These are phyloP conservation scores for Hyperoplus lanceolatus DNA, from an alignment of 2,797 vertebrate species.

Conservation along the genomic window DNA sequence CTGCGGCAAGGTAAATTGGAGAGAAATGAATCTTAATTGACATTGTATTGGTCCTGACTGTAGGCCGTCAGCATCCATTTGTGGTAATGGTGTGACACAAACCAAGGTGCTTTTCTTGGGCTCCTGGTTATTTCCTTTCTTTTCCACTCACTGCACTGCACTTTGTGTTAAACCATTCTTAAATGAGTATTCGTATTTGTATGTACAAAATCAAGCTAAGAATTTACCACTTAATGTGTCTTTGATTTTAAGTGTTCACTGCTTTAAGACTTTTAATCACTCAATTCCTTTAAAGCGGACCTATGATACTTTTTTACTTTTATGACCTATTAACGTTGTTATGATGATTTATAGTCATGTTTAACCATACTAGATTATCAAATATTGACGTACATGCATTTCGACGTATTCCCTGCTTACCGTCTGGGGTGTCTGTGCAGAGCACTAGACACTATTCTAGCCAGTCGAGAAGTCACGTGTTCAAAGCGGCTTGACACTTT, in stretches of 20 bases:
- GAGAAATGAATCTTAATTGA: conserved; percentile 81
- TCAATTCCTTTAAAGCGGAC: neutral
- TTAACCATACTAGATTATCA: too few species aligned
- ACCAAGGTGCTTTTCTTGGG: conserved; percentile 60
- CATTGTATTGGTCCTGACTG: conserved; percentile 81
- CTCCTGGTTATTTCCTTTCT: conserved; percentile 59
- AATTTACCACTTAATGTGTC: conserved; percentile 25
- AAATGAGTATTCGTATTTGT: conserved; percentile 30
- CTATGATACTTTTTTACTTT: too few species aligned
- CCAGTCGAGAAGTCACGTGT: too few species aligned
- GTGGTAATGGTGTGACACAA: conserved; percentile 74
- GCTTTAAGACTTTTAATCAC: conserved; percentile 37
- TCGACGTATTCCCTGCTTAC: too few species aligned
- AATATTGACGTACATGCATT: too few species aligned
- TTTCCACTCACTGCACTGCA: conserved; percentile 11
- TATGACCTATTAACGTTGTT: too few species aligned
- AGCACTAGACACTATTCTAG: too few species aligned
- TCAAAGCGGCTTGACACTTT: too few species aligned
- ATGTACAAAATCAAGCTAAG: conserved; percentile 12
- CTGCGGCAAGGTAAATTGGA: conserved; percentile 80
- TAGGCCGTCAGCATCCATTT: conserved; percentile 81
- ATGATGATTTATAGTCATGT: too few species aligned
- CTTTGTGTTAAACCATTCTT: conserved; percentile 45
- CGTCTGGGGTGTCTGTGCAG: too few species aligned
- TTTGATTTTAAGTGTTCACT: conserved; percentile 16